Evolutionary conservation across 2,113 vertebrate species (phyloP).

Genomic region (Burhinus bistriatus): DNA sequence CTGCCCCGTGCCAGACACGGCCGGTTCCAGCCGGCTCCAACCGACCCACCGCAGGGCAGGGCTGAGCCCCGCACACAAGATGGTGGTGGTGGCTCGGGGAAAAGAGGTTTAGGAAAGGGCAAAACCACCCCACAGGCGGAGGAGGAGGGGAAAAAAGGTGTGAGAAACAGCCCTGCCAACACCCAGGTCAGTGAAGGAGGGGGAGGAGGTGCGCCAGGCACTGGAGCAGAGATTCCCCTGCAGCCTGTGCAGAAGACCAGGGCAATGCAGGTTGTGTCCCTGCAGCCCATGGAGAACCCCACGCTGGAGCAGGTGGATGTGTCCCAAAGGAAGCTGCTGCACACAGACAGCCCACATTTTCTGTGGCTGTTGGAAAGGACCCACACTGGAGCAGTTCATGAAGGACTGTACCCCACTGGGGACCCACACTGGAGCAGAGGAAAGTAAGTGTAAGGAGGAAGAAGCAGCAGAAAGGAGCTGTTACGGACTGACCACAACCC

Average conservation of each 20-base stretch:
- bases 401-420: neutral
- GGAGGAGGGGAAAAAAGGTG: too few species aligned
- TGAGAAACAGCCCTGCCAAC: neutral
- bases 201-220: too few species aligned
- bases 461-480: neutral
- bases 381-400: neutral
- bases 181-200: neutral
- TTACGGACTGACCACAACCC: accelerated
- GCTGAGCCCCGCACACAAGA: accelerated
- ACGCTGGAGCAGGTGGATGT: too few species aligned
- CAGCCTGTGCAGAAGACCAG: too few species aligned
- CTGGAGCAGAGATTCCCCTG: too few species aligned
- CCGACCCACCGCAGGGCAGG: accelerated
- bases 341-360: neutral
- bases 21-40: neutral
- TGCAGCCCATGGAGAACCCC: too few species aligned
- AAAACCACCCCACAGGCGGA: neutral
- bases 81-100: accelerated
- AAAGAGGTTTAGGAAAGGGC: accelerated
- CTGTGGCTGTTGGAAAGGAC: neutral
- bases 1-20: accelerated
- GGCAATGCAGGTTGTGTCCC: too few species aligned
- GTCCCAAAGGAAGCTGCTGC: too few species aligned
- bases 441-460: neutral
- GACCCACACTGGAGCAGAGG: neutral